phyloP scores from a whole-genome alignment of 1,140 invertebrate species.

The Diuraphis noxia region DNA sequence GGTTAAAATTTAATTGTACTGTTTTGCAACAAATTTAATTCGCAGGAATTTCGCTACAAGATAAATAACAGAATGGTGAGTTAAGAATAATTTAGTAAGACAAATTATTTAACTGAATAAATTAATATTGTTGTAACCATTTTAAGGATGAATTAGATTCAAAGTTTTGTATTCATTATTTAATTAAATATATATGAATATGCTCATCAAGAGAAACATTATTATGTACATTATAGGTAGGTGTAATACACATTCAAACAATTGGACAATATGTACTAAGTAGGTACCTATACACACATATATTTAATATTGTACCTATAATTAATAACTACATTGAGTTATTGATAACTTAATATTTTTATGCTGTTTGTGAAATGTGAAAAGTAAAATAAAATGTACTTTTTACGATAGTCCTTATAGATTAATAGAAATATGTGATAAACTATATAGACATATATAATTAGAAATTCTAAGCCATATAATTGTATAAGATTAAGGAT shows the following conservation, averaged over 20 bases:
- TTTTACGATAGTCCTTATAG: background rate
- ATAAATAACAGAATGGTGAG: background rate
- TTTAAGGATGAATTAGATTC: background rate
- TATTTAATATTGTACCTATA: too few relatives aligned
- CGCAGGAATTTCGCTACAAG: background rate
- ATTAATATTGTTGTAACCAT: background rate
- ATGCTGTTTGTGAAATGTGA: background rate
- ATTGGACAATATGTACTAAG: too few relatives aligned
- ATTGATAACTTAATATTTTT: background rate
- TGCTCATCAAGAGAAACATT: background rate
- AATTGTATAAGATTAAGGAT: background rate
- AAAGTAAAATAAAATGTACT: background rate
- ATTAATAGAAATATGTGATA: background rate
- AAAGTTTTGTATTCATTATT: background rate
- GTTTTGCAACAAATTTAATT: background rate
- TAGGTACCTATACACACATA: too few relatives aligned
- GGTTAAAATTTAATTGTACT: background rate
- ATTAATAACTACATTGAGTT: background rate
- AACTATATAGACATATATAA: too few relatives aligned
- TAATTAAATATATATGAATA: background rate
- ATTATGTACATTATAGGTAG: background rate
- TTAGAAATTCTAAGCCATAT: background rate
- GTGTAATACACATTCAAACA: background rate
- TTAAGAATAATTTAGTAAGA: background rate
- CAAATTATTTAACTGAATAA: background rate